These are phyloP conservation scores for Oreochromis aureus DNA, from an alignment of 2,113 vertebrate genomes.

Conservation along the genomic window DNA sequence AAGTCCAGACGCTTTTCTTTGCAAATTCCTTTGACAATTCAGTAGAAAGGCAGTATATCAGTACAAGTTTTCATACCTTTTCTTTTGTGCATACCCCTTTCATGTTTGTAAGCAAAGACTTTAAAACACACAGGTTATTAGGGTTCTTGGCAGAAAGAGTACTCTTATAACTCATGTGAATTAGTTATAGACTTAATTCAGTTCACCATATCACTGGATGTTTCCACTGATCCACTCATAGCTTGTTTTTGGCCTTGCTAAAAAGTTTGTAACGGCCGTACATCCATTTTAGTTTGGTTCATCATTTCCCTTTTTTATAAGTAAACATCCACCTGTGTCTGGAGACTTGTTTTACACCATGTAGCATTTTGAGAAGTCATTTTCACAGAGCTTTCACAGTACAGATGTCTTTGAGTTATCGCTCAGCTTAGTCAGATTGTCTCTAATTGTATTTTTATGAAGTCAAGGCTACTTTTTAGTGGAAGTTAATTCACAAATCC, in stretches of 20 bases:
- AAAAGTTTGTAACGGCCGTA: accelerated
- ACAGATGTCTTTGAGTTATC: background rate
- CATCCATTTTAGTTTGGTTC: background rate
- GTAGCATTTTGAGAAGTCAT: background rate
- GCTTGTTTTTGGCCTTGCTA: background rate
- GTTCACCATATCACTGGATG: background rate
- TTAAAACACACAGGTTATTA: background rate
- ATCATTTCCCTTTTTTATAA: background rate
- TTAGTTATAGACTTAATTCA: background rate
- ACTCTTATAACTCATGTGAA: background rate
- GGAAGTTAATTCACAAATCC: background rate
- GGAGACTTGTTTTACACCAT: background rate
- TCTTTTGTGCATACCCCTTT: background rate
- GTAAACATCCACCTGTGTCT: background rate
- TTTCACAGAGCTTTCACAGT: background rate
- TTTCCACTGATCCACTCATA: background rate
- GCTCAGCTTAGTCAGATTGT: background rate
- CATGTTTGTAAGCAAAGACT: background rate
- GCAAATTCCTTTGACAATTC: too few relatives aligned
- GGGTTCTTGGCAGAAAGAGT: background rate
- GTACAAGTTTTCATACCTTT: background rate
- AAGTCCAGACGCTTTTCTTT: too few relatives aligned
- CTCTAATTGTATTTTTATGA: background rate
- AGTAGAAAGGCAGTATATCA: background rate
- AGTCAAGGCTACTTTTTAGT: background rate